Evolutionary conservation across 2,797 vertebrate species (phyloP).

Genomic region (Paguma larvata): DNA sequence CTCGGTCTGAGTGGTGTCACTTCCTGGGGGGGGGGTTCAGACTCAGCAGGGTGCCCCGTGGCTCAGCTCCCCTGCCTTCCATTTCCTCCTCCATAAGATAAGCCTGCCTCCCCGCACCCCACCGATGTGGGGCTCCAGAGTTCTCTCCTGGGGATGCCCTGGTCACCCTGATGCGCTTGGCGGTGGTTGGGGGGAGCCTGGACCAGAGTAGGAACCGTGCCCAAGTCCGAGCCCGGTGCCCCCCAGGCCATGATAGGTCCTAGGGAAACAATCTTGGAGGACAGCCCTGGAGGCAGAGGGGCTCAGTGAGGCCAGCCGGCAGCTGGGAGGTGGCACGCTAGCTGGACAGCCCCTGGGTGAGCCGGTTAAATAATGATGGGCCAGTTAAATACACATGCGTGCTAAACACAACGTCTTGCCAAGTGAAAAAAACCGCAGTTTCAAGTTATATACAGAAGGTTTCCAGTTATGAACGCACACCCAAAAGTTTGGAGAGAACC

Average conservation of each 20-base stretch:
- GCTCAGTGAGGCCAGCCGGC: accelerated
- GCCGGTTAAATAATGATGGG: accelerated
- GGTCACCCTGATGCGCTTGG: not conserved
- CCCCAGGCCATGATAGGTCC: not conserved
- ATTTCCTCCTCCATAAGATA: not conserved
- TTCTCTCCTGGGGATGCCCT: not conserved
- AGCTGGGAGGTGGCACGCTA: not conserved
- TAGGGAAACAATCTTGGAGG: not conserved
- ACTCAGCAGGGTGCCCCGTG: not conserved
- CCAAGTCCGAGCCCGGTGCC: accelerated
- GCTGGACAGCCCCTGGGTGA: accelerated
- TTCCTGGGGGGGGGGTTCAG: not conserved
- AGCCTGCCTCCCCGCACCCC: not conserved
- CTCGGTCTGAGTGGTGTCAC: not conserved
- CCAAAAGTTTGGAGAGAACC: accelerated
- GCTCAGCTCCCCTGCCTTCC: not conserved
- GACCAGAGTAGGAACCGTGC: not conserved
- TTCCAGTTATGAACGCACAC: accelerated
- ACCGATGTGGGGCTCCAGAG: not conserved
- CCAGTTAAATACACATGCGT: accelerated
- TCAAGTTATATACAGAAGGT: accelerated
- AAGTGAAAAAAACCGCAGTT: accelerated
- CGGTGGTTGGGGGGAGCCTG: too few species aligned
- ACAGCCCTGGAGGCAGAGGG: accelerated
- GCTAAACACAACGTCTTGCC: accelerated